These are phyloP conservation scores for Gortyna flavago DNA, from an alignment of 2,888 invertebrate species.

Conservation along the genomic window DNA sequence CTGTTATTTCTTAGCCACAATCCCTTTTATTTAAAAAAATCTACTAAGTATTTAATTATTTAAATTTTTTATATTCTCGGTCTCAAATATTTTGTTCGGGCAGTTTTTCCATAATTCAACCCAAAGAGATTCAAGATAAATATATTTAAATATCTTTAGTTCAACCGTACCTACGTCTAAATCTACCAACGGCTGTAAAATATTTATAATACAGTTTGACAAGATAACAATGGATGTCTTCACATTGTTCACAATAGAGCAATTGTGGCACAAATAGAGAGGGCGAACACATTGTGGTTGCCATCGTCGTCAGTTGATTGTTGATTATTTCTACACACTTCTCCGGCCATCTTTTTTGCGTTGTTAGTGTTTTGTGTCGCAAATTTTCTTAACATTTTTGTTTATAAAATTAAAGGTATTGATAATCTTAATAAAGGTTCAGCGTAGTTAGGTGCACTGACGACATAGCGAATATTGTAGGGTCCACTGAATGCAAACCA, in stretches of 20 bases:
- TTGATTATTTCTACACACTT: slow-evolving; percentile 30
- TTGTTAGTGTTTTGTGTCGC: neutral
- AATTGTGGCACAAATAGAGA: slow-evolving; percentile 42
- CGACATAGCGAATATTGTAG: neutral
- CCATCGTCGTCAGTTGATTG: slow-evolving; percentile 37
- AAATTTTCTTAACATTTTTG: neutral
- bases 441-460: neutral
- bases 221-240: slow-evolving; percentile 38
- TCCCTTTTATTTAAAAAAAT: too few species aligned
- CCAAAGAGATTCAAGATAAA: neutral
- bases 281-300: slow-evolving; percentile 40
- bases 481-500: neutral
- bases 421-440: neutral
- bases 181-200: slow-evolving; percentile 4
- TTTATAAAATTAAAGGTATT: neutral
- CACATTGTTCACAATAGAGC: slow-evolving; percentile 49
- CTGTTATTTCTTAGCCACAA: too few species aligned
- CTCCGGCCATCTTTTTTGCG: neutral
- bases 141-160: neutral
- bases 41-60: neutral
- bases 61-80: neutral
- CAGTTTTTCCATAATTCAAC: neutral
- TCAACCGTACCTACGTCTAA: neutral
- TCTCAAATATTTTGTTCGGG: neutral
- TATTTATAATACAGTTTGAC: slow-evolving; percentile 31